Conservation (phyloP, 2,888 invertebrate species). For the Chouioia cunea region DNA sequence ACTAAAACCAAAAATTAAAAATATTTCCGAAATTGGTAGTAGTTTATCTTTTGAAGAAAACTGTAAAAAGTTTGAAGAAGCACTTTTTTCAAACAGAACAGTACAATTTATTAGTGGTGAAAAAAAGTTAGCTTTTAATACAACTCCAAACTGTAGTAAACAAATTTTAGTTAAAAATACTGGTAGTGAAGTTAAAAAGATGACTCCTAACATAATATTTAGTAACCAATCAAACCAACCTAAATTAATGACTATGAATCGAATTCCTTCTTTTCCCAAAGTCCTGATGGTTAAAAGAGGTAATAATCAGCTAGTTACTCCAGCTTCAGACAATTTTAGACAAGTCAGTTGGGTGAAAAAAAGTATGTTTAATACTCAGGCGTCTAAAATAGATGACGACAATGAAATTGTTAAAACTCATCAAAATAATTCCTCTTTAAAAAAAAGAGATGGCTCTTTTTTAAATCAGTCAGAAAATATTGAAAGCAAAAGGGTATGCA, state of each 20-base stretch:
- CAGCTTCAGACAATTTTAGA: constrained; percentile 15
- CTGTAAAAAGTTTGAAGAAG: neutral
- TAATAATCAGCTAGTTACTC: neutral
- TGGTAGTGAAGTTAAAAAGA: constrained; percentile 8
- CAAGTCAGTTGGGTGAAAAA: constrained; percentile 20
- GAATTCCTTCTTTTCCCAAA: constrained; percentile 16
- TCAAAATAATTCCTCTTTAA: constrained; percentile 16
- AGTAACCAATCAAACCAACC: constrained; percentile 11
- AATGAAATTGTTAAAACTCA: constrained; percentile 2
- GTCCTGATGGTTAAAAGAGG: constrained; percentile 25
- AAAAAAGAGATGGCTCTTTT: neutral
- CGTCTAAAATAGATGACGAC: neutral
- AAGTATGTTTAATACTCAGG: constrained; percentile 1
- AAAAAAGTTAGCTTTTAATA: neutral
- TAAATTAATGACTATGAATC: constrained; percentile 20
- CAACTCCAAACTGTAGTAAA: constrained; percentile 5
- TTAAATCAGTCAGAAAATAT: neutral
- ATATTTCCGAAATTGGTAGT: constrained; percentile 6
- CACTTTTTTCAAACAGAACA: neutral
- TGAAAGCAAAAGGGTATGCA: constrained; percentile 10
- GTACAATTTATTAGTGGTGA: constrained; percentile 13
- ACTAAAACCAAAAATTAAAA: constrained; percentile 23
- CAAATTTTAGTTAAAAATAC: neutral
- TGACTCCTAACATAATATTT: constrained; percentile 1
- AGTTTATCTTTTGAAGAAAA: neutral